Evolutionary conservation across 2,113 vertebrate species (phyloP).

Genomic region (Onychostruthus taczanowskii): DNA sequence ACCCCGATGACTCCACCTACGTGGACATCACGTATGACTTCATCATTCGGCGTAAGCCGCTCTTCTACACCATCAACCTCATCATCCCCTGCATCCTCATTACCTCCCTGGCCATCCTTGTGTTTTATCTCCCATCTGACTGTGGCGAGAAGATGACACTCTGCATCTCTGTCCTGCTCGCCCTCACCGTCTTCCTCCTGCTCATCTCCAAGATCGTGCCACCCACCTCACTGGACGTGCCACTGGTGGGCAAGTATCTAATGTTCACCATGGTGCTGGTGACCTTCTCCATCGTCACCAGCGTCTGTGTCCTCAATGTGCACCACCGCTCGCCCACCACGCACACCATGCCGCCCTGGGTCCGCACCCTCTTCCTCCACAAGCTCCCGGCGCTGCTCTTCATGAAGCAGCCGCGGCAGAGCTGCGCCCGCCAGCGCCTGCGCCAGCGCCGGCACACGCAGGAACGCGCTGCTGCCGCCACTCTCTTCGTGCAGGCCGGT

Average conservation of each 20-base stretch:
- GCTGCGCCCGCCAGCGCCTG: slow-evolving; percentile 87
- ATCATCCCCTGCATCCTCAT: slow-evolving; percentile 96
- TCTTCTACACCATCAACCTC: slow-evolving; percentile 97
- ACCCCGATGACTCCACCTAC: slow-evolving; percentile 87
- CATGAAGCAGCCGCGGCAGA: slow-evolving; percentile 91
- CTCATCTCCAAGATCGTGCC: slow-evolving; percentile 97
- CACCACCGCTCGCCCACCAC: slow-evolving; percentile 96
- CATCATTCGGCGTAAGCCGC: slow-evolving; percentile 91
- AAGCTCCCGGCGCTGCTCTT: slow-evolving; percentile 90
- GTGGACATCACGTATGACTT: slow-evolving; percentile 98
- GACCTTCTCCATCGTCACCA: slow-evolving; percentile 95
- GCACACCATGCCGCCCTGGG: slow-evolving; percentile 96
- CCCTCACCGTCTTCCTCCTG: slow-evolving; percentile 93
- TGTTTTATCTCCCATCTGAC: slow-evolving; percentile 94
- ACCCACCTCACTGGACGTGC: slow-evolving; percentile 91
- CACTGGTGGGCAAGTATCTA: slow-evolving; percentile 93
- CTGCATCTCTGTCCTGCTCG: slow-evolving; percentile 92
- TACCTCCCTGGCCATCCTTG: slow-evolving; percentile 91
- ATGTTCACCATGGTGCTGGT: slow-evolving; percentile 99
- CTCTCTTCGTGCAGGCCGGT: slow-evolving; percentile 60
- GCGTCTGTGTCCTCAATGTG: slow-evolving; percentile 93
- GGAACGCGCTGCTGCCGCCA: background rate
- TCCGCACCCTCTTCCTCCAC: slow-evolving; percentile 89
- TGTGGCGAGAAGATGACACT: slow-evolving; percentile 97
- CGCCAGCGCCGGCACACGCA: slow-evolving; percentile 79